A percentile compares a stretch with the other conserved stretches of the same genome.
Conservation (phyloP, 2,797 vertebrate genomes). For the Staurois parvus region DNA sequence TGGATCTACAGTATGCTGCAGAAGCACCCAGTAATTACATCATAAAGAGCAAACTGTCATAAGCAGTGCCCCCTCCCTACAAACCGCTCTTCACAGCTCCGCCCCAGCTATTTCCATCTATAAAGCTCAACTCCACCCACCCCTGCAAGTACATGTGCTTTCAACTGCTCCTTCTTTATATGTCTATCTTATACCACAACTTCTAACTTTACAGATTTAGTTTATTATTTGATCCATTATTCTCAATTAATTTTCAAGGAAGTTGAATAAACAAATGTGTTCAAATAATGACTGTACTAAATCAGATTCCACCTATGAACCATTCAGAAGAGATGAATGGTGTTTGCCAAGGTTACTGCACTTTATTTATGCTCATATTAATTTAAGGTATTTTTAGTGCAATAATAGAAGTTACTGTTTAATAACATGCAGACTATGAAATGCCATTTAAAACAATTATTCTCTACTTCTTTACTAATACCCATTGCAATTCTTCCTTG, state of each 20-base stretch:
- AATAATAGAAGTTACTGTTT: too few relatives aligned
- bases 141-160: neutral
- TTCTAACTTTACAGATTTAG: neutral
- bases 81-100: constrained; percentile 2
- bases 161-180: neutral
- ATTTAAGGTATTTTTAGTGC: too few relatives aligned
- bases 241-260: too few relatives aligned
- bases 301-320: neutral
- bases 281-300: neutral
- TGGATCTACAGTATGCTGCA: neutral
- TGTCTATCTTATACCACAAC: neutral
- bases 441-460: neutral
- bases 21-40: constrained; percentile 6
- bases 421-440: neutral
- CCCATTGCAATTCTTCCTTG: neutral
- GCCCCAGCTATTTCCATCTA: neutral
- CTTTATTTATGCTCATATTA: too few relatives aligned
- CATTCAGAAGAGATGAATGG: neutral
- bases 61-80: neutral
- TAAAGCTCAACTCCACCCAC: neutral
- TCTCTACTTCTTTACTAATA: neutral
- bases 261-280: too few relatives aligned
- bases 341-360: neutral
- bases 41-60: neutral
- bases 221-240: neutral